Conservation (phyloP, 2,888 invertebrate species). For the Cephus spinipes region DNA sequence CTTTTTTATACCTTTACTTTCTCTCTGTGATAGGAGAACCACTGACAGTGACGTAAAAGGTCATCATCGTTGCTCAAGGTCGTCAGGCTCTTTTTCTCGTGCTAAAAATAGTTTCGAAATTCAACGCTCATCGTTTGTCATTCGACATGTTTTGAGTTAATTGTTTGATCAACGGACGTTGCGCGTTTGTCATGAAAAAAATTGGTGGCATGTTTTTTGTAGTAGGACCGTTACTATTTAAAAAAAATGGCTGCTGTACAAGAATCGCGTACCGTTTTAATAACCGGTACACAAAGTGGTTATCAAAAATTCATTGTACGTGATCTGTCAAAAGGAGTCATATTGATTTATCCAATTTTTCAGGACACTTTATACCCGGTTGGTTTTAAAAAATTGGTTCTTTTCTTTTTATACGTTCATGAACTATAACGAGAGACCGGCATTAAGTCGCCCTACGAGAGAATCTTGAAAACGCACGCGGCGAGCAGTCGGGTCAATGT, state of each 20-base stretch:
- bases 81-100: slow-evolving; percentile 27
- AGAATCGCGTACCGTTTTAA: not conserved
- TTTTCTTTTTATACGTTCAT: not conserved
- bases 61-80: slow-evolving; percentile 38
- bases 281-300: not conserved
- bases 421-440: not conserved
- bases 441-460: not conserved
- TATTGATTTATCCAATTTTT: not conserved
- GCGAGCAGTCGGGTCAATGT: not conserved
- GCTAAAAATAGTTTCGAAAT: slow-evolving; percentile 34
- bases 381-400: not conserved
- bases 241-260: not conserved
- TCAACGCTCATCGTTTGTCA: slow-evolving; percentile 11
- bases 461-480: not conserved
- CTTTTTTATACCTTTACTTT: not conserved
- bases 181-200: not conserved
- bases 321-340: not conserved
- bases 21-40: slow-evolving; percentile 22
- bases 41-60: slow-evolving; percentile 28
- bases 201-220: not conserved
- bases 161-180: not conserved
- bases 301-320: not conserved
- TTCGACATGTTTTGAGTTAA: not conserved
- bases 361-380: rapidly evolving
- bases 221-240: not conserved